A percentile compares a stretch with the other conserved stretches of the same genome.
Evolutionary conservation across 2,113 vertebrate species (phyloP).

Genomic region (Cardinalis cardinalis): DNA sequence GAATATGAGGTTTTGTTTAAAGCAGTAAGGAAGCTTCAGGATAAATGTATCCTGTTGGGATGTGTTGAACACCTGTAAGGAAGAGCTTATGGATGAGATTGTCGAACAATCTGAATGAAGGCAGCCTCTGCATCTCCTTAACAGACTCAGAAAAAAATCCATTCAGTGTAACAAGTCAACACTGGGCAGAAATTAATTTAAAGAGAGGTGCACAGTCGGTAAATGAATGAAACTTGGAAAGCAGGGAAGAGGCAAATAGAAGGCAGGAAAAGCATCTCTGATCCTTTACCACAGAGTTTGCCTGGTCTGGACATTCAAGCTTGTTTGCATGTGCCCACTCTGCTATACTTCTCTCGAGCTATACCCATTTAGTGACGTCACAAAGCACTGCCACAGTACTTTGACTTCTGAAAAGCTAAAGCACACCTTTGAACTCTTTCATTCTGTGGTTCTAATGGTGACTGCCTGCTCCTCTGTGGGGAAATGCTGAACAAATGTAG

Average conservation of each 20-base stretch:
- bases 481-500: neutral
- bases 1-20: conserved; percentile 40
- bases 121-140: neutral
- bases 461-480: neutral
- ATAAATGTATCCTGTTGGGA: conserved; percentile 17
- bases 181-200: neutral
- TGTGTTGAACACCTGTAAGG: conserved; percentile 36
- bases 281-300: neutral
- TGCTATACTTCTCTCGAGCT: neutral
- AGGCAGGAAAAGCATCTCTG: neutral
- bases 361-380: neutral
- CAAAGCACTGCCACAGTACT: neutral
- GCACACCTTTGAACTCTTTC: neutral
- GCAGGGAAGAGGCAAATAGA: neutral
- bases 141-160: neutral
- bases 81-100: neutral
- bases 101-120: neutral
- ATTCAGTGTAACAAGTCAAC: neutral
- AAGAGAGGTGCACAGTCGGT: neutral
- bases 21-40: conserved; percentile 10
- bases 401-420: neutral
- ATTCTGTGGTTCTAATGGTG: neutral
- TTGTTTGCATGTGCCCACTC: neutral
- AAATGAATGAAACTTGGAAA: neutral
- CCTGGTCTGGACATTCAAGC: neutral